Base-by-base conservation (phyloP, 2,888 invertebrate species). In the Carabus problematicus region DNA sequence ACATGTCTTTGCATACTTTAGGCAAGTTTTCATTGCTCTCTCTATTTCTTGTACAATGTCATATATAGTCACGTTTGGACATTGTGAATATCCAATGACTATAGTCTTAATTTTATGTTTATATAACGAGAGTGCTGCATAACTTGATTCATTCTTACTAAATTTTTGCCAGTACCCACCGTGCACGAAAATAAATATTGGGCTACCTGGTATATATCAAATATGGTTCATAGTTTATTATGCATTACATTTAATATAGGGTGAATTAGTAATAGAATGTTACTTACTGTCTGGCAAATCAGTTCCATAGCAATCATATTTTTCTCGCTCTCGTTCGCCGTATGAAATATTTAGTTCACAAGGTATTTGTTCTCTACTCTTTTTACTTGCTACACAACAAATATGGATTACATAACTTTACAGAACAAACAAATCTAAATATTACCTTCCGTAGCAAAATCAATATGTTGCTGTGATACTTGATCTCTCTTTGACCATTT, bases 111-210 rank as follows among this genome's bases (percentile, higher is more conserved):
- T 87, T 3, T 87, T 86, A 45, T 84, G 84, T 49, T 85, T 82
- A 75, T 91, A 84, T 0, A 92, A 82, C 0, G 89, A 85, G 49
- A 80, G 79, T 0, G 89, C 91, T 8, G 88, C 84, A 72, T 89
- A 89, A n/a, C 88, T 85, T 0, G 88, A 88, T 45, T 84, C 74
- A 69, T 89, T 86, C 71, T 89, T 87, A 62, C 85, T 86, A n/a
- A 91, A 76, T 71, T 86, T 86, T 80, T 93, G 92, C 95, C 95
- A 96, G 79, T 90, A 95, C 1, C 96, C 96, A 0, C 96, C 96
- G 79, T 96, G 96, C 61, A 96, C 83, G 78, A 87, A 94, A 1
- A 94, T 87, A 61, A 95, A 86, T 71, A 95, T 88, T 0, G 94
- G 91, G 0, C 91, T 85, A 77, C 89, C 94, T 93, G 29, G 29